Base-by-base conservation (phyloP, 2,888 invertebrate genomes). In the Pristionchus japonicus region DNA sequence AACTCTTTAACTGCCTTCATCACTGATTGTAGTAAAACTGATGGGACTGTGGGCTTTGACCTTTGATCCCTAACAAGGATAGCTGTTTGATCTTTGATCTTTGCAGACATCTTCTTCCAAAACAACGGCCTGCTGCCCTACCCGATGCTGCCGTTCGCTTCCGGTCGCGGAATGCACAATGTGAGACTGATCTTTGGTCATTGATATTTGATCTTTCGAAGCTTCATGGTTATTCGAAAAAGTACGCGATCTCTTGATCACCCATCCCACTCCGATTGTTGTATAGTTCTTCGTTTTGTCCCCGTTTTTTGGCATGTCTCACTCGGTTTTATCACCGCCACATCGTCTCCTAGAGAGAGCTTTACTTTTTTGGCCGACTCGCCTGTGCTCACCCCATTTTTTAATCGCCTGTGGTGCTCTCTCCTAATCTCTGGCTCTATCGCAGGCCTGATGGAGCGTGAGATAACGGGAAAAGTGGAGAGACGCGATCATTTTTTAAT, bases 91-190 rank as follows among this genome's bases (percentile, higher is more conserved):
- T 88, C 88, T 82, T 89, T 86, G 90, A 91, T 89, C 88, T 91
- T n/a, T 90, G 90, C 87, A 88, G 89, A 83, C 82, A 83, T 83
- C 82, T 83, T 83, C 87, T 91, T 91, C 89, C 90, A 91, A 74
- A 90, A 91, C 88, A 91, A 91, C 87, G 90, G 90, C 11, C 88
- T 92, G 6, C 87, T 90, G 47, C 90, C 88, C 17, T 90, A 91
- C 86, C 92, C 91, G 83, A 92, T 92, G 92, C 90, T 92, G 83
- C 89, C 90, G 13, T 91, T 92, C 70, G 90, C 52, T 3, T 57
- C 57, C 6, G 49, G 52, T 0, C 4, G 82, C 20, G 52, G 52
- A 0, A 83, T 83, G 82, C 82, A 49, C 20, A 52, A 49, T 83
- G 82, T 83, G 43, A 83, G 82, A 15, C 11, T 43, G 43, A 43